Evolutionary conservation across 1,140 invertebrate genomes (phyloP).

Genomic region (Ylistrum balloti): DNA sequence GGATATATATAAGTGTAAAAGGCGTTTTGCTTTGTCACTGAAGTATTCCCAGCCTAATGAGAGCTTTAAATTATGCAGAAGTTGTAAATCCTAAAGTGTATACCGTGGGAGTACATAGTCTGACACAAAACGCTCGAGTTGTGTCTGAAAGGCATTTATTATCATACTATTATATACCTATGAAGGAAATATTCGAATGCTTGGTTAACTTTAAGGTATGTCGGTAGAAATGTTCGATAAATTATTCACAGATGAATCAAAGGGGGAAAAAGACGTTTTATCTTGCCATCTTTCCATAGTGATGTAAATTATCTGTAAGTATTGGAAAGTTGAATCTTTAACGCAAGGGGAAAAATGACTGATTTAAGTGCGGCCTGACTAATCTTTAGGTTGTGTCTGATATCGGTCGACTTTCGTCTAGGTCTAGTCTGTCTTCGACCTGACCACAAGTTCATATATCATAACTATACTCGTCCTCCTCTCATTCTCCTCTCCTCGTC

Average conservation of each 20-base stretch:
- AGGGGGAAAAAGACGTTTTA: background rate
- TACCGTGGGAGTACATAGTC: conserved; percentile 14
- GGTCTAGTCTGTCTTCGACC: background rate
- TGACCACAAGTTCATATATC: too few relatives aligned
- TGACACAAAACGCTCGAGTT: conserved; percentile 37
- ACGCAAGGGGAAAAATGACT: background rate
- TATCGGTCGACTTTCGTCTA: background rate
- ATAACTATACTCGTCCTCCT: too few relatives aligned
- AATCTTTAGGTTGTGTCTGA: background rate
- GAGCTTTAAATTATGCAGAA: background rate
- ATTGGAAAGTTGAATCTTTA: background rate
- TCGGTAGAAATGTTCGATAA: background rate
- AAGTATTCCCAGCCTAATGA: background rate
- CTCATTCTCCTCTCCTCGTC: too few relatives aligned
- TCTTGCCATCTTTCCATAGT: background rate
- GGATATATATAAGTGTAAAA: background rate
- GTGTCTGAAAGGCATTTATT: conserved; percentile 6
- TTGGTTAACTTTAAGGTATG: conserved; percentile 19
- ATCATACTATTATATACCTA: conserved; percentile 31
- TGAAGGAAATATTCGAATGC: background rate
- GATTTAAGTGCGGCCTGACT: too few relatives aligned
- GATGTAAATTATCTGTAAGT: background rate
- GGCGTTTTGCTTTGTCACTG: background rate
- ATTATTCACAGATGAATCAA: background rate
- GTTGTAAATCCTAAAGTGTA: background rate